These are phyloP conservation scores for Dryococelus australis DNA, from an alignment of 2,888 invertebrate species.

Conservation along the genomic window DNA sequence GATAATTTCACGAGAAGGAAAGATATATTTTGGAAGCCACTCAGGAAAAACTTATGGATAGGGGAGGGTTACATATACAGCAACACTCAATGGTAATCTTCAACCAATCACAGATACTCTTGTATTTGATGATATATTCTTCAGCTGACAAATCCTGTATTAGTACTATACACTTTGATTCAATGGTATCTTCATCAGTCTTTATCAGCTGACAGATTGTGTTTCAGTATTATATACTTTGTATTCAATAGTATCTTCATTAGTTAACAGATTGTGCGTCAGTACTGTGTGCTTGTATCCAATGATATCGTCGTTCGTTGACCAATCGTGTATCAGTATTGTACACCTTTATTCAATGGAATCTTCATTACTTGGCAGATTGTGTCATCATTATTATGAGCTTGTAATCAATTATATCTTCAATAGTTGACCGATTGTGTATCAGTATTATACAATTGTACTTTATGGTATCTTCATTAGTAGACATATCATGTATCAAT, in stretches of 20 bases:
- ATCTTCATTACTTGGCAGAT: no score
- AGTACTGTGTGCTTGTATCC: no score
- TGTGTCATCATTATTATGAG: no score
- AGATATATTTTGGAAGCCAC: background rate
- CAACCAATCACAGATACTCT: background rate
- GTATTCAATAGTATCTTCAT: background rate
- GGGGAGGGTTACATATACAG: background rate
- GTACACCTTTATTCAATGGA: no score
- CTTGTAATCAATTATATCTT: no score
- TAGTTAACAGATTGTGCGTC: background rate
- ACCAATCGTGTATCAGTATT: no score
- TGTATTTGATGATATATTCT: background rate
- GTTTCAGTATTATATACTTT: no score
- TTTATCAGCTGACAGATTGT: background rate
- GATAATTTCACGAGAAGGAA: background rate
- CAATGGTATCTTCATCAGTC: background rate
- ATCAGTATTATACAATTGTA: no score
- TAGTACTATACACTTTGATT: background rate
- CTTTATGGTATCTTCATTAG: no score
- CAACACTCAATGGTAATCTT: slow-evolving; percentile 10
- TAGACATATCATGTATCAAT: no score
- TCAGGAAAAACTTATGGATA: background rate
- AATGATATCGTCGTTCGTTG: no score
- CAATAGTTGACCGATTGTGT: no score
- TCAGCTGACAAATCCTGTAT: background rate